Percentiles rank a stretch among this genome's conserved stretches.
These are phyloP conservation scores for Neodiprion lecontei DNA, from an alignment of 1,140 invertebrate genomes.

Conservation along the genomic window DNA sequence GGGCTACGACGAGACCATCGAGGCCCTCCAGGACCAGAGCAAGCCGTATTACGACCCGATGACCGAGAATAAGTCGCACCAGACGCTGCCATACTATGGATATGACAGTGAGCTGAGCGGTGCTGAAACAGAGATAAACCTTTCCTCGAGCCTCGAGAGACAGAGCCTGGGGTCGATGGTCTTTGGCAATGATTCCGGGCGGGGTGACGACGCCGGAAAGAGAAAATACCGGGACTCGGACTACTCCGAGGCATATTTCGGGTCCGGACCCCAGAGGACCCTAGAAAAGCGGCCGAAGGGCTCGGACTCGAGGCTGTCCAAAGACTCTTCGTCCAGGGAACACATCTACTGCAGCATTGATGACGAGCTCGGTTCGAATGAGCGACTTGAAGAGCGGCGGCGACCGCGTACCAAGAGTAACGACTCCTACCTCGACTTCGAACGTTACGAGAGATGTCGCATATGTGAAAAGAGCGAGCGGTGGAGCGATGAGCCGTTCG, in stretches of 20 bases:
- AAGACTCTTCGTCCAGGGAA: conserved; percentile 31
- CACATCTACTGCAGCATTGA: conserved; percentile 58
- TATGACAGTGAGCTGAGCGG: conserved; percentile 52
- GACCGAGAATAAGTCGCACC: conserved; percentile 40
- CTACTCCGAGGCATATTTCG: neutral
- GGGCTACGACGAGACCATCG: conserved; percentile 55
- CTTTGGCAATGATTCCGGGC: conserved; percentile 29
- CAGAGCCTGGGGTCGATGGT: conserved; percentile 15
- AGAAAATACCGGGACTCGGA: conserved; percentile 41
- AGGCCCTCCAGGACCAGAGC: conserved; percentile 52
- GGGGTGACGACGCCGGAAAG: conserved; percentile 35
- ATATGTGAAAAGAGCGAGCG: neutral
- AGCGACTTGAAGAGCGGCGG: conserved; percentile 30
- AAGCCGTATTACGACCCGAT: conserved; percentile 58
- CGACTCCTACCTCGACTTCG: conserved; percentile 48
- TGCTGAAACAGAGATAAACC: conserved; percentile 44
- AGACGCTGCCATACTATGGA: conserved; percentile 42
- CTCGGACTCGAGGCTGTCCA: conserved; percentile 23
- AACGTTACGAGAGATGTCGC: conserved; percentile 4
- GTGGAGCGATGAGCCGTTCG: neutral
- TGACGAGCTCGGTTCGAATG: conserved; percentile 36
- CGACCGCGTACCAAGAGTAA: conserved; percentile 44
- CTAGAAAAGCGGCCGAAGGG: conserved; percentile 29
- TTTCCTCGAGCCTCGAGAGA: conserved; percentile 35
- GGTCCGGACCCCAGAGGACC: conserved; percentile 9